Evolutionary conservation across 2,888 invertebrate genomes (phyloP).

Genomic region (Oeneis ivallda): DNA sequence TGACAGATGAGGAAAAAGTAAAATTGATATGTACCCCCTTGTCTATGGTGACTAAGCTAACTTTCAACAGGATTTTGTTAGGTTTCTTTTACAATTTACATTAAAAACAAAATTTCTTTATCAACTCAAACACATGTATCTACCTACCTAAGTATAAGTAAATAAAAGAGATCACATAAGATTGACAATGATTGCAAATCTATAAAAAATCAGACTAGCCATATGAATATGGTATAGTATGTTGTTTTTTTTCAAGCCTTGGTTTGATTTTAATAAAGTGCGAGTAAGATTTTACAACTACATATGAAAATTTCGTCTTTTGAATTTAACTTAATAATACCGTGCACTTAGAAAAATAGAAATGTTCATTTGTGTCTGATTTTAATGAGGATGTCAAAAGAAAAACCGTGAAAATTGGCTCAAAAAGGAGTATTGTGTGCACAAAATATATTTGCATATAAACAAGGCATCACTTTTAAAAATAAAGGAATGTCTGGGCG

Average conservation of each 20-base stretch:
- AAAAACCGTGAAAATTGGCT: conserved; percentile 64
- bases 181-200: background rate
- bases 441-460: conserved; percentile 47
- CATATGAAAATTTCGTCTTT: background rate
- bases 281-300: background rate
- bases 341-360: background rate
- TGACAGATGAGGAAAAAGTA: conserved; percentile 75
- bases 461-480: conserved; percentile 42
- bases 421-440: conserved; percentile 55
- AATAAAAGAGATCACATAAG: too few species aligned
- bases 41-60: conserved; percentile 59
- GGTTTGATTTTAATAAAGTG: background rate
- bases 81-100: conserved; percentile 43
- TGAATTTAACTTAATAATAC: background rate
- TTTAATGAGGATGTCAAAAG: conserved; percentile 51
- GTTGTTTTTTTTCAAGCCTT: background rate
- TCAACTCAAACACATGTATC: background rate
- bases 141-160: too few species aligned
- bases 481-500: conserved; percentile 34
- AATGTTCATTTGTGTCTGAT: conserved; percentile 44
- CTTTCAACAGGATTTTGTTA: conserved; percentile 74
- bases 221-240: too few species aligned
- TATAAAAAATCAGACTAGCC: too few species aligned
- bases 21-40: conserved; percentile 71
- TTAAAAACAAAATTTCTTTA: conserved; percentile 31